Evolutionary conservation across 2,888 invertebrate species (phyloP).

Genomic region (Polyploca ridens): DNA sequence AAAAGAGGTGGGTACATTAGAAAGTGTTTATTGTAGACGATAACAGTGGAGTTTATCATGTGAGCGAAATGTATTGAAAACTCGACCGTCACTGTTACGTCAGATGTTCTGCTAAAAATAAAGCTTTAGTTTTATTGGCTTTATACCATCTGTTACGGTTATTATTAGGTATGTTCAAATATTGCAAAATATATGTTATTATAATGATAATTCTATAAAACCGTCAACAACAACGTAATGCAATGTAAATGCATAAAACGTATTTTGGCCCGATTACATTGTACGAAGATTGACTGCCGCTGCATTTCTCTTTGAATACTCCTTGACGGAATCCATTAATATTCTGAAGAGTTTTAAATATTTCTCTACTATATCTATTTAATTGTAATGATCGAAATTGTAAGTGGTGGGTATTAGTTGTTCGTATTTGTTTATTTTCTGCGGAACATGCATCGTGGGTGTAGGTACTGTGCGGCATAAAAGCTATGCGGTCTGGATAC

Average conservation of each 20-base stretch:
- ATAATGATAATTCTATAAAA: conserved; percentile 21
- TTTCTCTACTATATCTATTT: not conserved
- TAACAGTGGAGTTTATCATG: conserved; percentile 42
- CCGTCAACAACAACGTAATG: not conserved
- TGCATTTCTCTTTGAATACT: not conserved
- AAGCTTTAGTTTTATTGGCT: conserved; percentile 60
- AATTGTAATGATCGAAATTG: not conserved
- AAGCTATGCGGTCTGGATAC: conserved; percentile 60
- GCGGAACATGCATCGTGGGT: conserved; percentile 58
- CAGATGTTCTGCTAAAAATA: conserved; percentile 60
- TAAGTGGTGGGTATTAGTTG: conserved; percentile 18
- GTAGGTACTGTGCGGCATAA: conserved; percentile 28
- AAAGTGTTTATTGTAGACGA: conserved; percentile 24
- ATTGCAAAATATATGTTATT: conserved; percentile 23
- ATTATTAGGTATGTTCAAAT: conserved; percentile 43
- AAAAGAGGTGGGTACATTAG: conserved; percentile 89
- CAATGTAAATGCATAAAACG: not conserved
- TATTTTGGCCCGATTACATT: not conserved
- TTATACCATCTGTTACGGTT: conserved; percentile 49
- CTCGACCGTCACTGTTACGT: conserved; percentile 62
- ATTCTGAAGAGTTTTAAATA: not conserved
- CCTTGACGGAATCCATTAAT: not conserved
- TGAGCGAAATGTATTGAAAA: conserved; percentile 40
- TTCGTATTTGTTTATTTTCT: conserved; percentile 65
- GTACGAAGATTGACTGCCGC: not conserved